Evolutionary conservation across 2,797 vertebrate species (phyloP).

Genomic region (Intellagama lesueurii): DNA sequence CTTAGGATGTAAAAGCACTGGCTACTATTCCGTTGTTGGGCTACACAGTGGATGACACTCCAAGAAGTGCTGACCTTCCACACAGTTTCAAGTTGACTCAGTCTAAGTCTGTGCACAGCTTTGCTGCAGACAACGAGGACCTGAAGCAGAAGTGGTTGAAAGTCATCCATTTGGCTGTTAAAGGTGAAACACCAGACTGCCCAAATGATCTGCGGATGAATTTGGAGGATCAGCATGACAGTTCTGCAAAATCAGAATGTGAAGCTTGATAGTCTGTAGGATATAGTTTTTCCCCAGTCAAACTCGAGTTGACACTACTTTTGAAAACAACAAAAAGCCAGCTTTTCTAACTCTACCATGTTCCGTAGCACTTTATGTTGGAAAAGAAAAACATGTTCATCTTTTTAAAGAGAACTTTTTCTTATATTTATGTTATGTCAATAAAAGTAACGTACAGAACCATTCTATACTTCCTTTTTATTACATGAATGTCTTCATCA

Average conservation of each 20-base stretch:
- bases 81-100: conserved; percentile 93
- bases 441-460: conserved; percentile 72
- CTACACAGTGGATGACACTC: conserved; percentile 88
- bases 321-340: conserved; percentile 43
- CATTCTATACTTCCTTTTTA: conserved; percentile 71
- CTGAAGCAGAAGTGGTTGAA: conserved; percentile 95
- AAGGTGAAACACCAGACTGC: conserved; percentile 84
- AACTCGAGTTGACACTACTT: conserved; percentile 57
- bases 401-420: conserved; percentile 68
- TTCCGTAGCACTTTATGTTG: conserved; percentile 81
- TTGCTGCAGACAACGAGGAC: conserved; percentile 92
- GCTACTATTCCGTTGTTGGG: conserved; percentile 95
- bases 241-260: conserved; percentile 70
- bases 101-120: conserved; percentile 94
- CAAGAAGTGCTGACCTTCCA: conserved; percentile 84
- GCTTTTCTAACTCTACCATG: conserved; percentile 60
- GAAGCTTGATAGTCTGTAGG: conserved; percentile 59
- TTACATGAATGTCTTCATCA: conserved; percentile 74
- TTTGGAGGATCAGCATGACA: conserved; percentile 70
- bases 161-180: conserved; percentile 91
- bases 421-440: conserved; percentile 75
- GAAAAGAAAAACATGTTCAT: conserved; percentile 60
- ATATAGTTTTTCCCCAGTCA: conserved; percentile 6
- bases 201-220: conserved; percentile 64
- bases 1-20: conserved; percentile 95